These are phyloP conservation scores for Saguinus midas DNA, from an alignment of 2,113 vertebrate genomes.

Conservation along the genomic window DNA sequence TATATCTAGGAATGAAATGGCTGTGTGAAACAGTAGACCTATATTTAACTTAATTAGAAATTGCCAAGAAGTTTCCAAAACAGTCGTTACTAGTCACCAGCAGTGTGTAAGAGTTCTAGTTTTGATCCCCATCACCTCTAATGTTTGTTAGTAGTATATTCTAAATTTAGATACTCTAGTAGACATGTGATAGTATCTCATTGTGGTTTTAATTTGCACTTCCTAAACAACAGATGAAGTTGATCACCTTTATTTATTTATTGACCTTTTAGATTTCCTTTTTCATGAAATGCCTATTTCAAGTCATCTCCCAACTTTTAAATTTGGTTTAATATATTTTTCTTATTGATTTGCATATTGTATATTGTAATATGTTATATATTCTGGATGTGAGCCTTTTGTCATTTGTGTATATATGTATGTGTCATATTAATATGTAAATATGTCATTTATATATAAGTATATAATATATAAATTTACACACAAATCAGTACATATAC, in stretches of 20 bases:
- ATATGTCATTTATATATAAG: background rate
- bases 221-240: background rate
- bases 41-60: background rate
- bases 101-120: background rate
- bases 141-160: background rate
- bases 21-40: background rate
- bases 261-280: background rate
- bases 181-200: background rate
- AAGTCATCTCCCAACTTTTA: background rate
- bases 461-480: background rate
- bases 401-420: background rate
- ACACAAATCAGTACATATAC: background rate
- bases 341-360: background rate
- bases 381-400: background rate
- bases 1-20: background rate
- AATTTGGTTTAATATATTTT: background rate
- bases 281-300: background rate
- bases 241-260: background rate
- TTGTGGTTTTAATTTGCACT: background rate
- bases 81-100: background rate
- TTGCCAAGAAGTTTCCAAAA: background rate
- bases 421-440: background rate
- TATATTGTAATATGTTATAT: background rate
- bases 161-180: background rate
- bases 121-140: background rate